Conservation (phyloP, 2,888 invertebrate species). For the Drosophila emarginata region DNA sequence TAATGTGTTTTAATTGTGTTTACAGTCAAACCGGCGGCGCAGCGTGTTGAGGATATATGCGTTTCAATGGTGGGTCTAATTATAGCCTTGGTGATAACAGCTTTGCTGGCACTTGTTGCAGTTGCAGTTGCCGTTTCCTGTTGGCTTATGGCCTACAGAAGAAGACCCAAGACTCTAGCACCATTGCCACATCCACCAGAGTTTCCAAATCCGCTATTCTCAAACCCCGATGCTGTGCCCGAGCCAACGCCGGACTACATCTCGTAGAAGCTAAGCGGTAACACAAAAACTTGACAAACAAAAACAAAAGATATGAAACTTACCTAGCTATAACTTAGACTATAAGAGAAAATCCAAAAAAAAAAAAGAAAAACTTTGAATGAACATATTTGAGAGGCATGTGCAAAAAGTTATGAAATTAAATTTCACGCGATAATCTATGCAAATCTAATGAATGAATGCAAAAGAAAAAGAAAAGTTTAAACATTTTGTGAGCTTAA, state of each 20-base stretch:
- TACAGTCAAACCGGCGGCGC: slow-evolving; percentile 82
- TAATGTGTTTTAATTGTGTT: not conserved
- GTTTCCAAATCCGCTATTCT: slow-evolving; percentile 96
- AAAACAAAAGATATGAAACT: slow-evolving; percentile 26
- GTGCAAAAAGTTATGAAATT: slow-evolving; percentile 78
- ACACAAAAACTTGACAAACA: slow-evolving; percentile 44
- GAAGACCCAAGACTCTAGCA: slow-evolving; percentile 92
- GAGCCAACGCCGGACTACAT: slow-evolving; percentile 93
- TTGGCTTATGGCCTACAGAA: slow-evolving; percentile 96
- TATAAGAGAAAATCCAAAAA: slow-evolving; percentile 47
- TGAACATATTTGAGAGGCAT: slow-evolving; percentile 70
- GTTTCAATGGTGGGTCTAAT: slow-evolving; percentile 96
- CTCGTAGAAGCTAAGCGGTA: slow-evolving; percentile 81
- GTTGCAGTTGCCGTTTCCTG: slow-evolving; percentile 97
- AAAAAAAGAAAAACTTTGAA: slow-evolving; percentile 27
- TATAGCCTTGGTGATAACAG: slow-evolving; percentile 95
- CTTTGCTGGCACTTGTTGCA: slow-evolving; percentile 94
- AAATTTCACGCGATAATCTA: slow-evolving; percentile 48
- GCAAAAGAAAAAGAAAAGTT: slow-evolving; percentile 69
- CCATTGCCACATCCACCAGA: slow-evolving; percentile 97
- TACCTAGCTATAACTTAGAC: slow-evolving; percentile 62
- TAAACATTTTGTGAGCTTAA: slow-evolving; percentile 61
- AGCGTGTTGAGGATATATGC: slow-evolving; percentile 92
- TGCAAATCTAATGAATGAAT: slow-evolving; percentile 32
- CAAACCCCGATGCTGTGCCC: slow-evolving; percentile 90